Evolutionary conservation across 1,140 invertebrate species (phyloP).

Genomic region (Episyrphus balteatus): DNA sequence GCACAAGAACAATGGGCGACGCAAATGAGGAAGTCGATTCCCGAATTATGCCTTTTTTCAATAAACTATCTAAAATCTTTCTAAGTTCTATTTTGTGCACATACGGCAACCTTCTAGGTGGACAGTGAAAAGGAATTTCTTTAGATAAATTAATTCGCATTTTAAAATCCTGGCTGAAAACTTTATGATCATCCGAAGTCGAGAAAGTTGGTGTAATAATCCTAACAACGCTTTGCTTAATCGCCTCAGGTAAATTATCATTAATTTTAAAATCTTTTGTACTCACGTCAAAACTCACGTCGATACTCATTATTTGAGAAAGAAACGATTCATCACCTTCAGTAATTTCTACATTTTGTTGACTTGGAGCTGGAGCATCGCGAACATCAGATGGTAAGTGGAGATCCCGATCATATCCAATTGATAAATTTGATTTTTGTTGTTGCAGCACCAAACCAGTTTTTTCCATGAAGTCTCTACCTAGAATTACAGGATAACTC

Average conservation of each 20-base stretch:
- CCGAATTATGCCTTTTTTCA: conserved; percentile 14
- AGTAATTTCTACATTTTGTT: neutral
- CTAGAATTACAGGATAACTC: conserved; percentile 6
- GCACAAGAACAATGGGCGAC: conserved; percentile 18
- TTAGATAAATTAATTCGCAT: conserved; percentile 5
- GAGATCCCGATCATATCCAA: neutral
- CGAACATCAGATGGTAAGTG: neutral
- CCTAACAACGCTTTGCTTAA: too few species aligned
- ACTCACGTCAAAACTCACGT: neutral
- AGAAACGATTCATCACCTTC: neutral
- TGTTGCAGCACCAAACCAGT: neutral
- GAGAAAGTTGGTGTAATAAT: too few species aligned
- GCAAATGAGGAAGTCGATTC: conserved; percentile 18
- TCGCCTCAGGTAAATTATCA: neutral
- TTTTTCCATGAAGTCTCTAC: conserved; percentile 7
- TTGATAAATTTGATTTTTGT: neutral
- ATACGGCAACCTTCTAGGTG: conserved; percentile 12
- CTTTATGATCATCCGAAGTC: too few species aligned
- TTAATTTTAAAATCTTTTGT: neutral
- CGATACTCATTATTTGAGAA: neutral
- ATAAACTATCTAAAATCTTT: conserved; percentile 14
- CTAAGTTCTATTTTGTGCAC: conserved; percentile 10
- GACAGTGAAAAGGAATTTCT: conserved; percentile 9
- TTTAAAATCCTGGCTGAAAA: conserved; percentile 1
- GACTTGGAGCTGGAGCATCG: neutral